Percentiles rank a stretch among this genome's conserved stretches.
Evolutionary conservation across 2,797 vertebrate genomes (phyloP).

Genomic region (Prunella strophiata): DNA sequence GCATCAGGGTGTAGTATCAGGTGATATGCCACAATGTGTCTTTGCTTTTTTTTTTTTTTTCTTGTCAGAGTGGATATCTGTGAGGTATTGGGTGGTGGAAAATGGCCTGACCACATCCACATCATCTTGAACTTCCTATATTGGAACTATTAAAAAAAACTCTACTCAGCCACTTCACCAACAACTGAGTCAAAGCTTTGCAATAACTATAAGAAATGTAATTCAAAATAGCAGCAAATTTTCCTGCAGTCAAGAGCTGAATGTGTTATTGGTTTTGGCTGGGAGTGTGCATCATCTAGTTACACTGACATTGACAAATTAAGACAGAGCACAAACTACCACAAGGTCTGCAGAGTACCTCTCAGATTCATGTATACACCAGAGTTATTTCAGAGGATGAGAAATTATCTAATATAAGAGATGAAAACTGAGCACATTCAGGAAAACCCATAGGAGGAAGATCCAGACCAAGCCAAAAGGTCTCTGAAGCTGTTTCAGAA

Average conservation of each 20-base stretch:
- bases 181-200: not conserved
- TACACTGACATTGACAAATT: conserved; percentile 9
- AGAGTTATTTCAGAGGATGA: not conserved
- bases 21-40: not conserved
- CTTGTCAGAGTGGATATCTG: not conserved
- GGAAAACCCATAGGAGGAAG: not conserved
- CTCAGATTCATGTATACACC: not conserved
- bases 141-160: not conserved
- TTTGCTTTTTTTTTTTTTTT: not conserved
- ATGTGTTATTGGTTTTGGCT: not conserved
- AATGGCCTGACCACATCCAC: not conserved
- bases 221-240: not conserved
- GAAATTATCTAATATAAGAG: not conserved
- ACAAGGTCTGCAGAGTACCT: not conserved
- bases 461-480: not conserved
- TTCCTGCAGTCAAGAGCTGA: not conserved
- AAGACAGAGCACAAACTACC: not conserved
- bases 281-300: not conserved
- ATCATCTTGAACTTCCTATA: not conserved
- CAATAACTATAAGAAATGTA: not conserved
- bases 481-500: not conserved
- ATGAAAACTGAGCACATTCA: not conserved
- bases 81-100: not conserved
- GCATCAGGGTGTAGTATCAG: not conserved
- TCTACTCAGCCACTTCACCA: not conserved